Percentiles rank a stretch among this genome's conserved stretches.
phyloP scores from a whole-genome alignment of 2,797 vertebrate species.

The Macrochelys suwanniensis region DNA sequence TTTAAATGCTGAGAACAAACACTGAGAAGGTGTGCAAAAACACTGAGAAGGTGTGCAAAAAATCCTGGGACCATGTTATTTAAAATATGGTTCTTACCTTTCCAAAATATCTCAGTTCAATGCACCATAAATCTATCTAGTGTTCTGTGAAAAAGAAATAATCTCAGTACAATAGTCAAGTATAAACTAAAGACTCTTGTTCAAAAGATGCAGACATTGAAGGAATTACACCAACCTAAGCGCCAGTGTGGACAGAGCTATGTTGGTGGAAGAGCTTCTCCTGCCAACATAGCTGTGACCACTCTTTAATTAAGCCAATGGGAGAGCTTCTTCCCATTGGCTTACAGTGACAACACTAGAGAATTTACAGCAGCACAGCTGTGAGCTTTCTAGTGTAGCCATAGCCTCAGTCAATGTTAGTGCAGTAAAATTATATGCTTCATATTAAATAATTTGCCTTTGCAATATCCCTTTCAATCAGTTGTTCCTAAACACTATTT shows the following conservation, averaged over 20 bases:
- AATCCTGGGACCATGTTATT: slow-evolving; percentile 9
- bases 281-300: too few relatives aligned
- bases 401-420: background rate
- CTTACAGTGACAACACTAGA: background rate
- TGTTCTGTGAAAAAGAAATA: background rate
- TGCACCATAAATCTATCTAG: background rate
- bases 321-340: background rate
- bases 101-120: slow-evolving; percentile 8
- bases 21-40: background rate
- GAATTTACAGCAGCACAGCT: background rate
- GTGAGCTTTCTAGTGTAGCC: background rate
- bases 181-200: slow-evolving; percentile 1
- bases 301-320: background rate
- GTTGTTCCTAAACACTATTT: background rate
- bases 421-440: slow-evolving; percentile 13
- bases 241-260: background rate
- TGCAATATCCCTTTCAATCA: slow-evolving; percentile 19
- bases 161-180: background rate
- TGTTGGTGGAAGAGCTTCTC: background rate
- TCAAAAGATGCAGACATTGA: slow-evolving; percentile 19
- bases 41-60: background rate
- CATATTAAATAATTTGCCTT: background rate
- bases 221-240: background rate
- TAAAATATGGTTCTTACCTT: slow-evolving; percentile 5
- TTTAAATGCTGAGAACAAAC: background rate